Evolutionary conservation across 2,888 invertebrate genomes (phyloP).

Genomic region (Lithophane ornitopus): DNA sequence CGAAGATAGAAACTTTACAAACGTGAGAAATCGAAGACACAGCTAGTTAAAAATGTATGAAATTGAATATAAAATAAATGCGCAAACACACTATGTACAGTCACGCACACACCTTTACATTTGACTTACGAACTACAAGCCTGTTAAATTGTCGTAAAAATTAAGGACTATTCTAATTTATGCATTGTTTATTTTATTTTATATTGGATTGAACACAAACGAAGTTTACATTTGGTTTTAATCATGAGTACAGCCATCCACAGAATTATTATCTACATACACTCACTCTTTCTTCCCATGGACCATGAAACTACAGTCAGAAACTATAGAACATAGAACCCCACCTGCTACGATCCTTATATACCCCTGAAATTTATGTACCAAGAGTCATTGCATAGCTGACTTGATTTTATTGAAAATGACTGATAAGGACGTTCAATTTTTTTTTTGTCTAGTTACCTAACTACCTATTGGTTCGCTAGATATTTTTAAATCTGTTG

Average conservation of each 20-base stretch:
- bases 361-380: too few relatives aligned
- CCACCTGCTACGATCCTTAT: too few relatives aligned
- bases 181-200: constrained; percentile 31
- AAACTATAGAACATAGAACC: too few relatives aligned
- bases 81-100: constrained; percentile 28
- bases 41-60: constrained; percentile 14
- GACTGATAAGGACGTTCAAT: too few relatives aligned
- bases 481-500: neutral
- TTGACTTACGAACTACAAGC: constrained; percentile 8
- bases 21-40: neutral
- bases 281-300: too few relatives aligned
- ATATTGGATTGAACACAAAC: neutral
- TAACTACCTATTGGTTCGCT: too few relatives aligned
- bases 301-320: too few relatives aligned
- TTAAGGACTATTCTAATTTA: constrained; percentile 10
- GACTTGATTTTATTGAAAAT: too few relatives aligned
- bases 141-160: constrained; percentile 11
- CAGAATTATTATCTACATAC: neutral
- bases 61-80: neutral
- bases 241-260: neutral
- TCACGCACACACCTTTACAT: constrained; percentile 25
- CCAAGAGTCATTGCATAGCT: too few relatives aligned
- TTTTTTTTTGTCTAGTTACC: too few relatives aligned
- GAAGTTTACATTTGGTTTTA: neutral
- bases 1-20: neutral